Evolutionary conservation across 2,797 vertebrate species (phyloP).

Genomic region (Coregonus suidteri): DNA sequence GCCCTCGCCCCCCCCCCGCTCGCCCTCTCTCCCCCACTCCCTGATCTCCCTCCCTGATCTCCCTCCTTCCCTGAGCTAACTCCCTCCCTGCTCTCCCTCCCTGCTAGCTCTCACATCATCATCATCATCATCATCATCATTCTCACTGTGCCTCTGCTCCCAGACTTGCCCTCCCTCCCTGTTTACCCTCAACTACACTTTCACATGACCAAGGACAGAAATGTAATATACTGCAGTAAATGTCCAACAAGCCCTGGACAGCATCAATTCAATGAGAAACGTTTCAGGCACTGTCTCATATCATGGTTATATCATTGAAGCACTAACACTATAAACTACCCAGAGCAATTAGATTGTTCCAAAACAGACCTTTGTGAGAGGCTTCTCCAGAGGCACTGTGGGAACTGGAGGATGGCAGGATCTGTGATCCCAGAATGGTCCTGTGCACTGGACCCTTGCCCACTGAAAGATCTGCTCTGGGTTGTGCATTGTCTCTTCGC

Average conservation of each 20-base stretch:
- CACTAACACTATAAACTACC: constrained; percentile 51
- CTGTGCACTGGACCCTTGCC: constrained; percentile 19
- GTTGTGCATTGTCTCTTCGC: constrained; percentile 22
- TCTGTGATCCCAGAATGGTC: constrained; percentile 67
- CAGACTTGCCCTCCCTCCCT: not conserved
- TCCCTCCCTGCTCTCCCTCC: too few relatives aligned
- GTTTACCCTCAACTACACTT: too few relatives aligned
- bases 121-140: not conserved
- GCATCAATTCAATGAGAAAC: not conserved
- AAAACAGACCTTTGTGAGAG: constrained; percentile 15
- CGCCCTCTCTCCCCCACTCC: too few relatives aligned
- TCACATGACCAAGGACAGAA: constrained; percentile 17
- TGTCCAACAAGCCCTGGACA: constrained; percentile 4
- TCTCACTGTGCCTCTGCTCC: not conserved
- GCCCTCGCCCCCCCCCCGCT: too few relatives aligned
- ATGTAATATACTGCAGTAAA: constrained; percentile 4
- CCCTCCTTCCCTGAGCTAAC: too few relatives aligned
- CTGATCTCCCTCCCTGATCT: too few relatives aligned
- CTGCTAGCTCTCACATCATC: not conserved
- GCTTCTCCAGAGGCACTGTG: constrained; percentile 56
- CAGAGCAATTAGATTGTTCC: constrained; percentile 52
- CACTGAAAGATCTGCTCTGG: constrained; percentile 72
- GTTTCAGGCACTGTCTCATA: not conserved
- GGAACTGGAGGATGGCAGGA: constrained; percentile 56
- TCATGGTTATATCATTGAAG: constrained; percentile 35